Percentiles rank a stretch among this genome's conserved stretches.
Evolutionary conservation across 1,140 invertebrate species (phyloP).

Genomic region (Dreissena polymorpha): DNA sequence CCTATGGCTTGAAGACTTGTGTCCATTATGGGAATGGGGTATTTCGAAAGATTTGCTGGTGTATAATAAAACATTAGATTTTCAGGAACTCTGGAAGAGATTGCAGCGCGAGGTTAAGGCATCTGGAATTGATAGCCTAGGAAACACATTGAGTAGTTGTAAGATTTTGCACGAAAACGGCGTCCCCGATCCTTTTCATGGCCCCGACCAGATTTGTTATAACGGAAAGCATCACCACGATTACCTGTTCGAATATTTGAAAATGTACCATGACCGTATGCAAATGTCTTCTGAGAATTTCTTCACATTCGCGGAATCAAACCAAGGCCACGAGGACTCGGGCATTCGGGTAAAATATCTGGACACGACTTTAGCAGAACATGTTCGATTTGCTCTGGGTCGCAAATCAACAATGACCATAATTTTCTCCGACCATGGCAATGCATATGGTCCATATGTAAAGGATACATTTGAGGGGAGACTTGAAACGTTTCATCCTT

Average conservation of each 20-base stretch:
- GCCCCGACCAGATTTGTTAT: slow-evolving; percentile 72
- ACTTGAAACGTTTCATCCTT: slow-evolving; percentile 76
- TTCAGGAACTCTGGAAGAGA: slow-evolving; percentile 58
- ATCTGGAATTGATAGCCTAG: slow-evolving; percentile 64
- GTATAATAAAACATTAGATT: slow-evolving; percentile 61
- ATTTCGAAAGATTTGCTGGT: slow-evolving; percentile 74
- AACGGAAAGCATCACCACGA: slow-evolving; percentile 75
- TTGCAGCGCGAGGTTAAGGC: slow-evolving; percentile 55
- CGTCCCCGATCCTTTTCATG: slow-evolving; percentile 75
- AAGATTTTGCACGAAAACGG: slow-evolving; percentile 68
- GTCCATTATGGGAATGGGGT: slow-evolving; percentile 77
- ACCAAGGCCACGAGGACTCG: slow-evolving; percentile 75
- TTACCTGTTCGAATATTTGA: slow-evolving; percentile 74
- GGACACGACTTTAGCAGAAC: slow-evolving; percentile 67
- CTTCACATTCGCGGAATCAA: slow-evolving; percentile 69
- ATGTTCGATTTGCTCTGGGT: slow-evolving; percentile 34
- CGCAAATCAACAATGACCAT: slow-evolving; percentile 73
- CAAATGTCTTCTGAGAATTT: slow-evolving; percentile 55
- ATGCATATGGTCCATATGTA: slow-evolving; percentile 74
- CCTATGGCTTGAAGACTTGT: slow-evolving; percentile 77
- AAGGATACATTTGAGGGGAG: slow-evolving; percentile 65
- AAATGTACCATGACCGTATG: slow-evolving; percentile 65
- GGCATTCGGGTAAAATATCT: slow-evolving; percentile 73
- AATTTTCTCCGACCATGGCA: slow-evolving; percentile 77
- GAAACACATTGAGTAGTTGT: slow-evolving; percentile 72